phyloP scores from a whole-genome alignment of 35 echinoderm and acorn worm species.

The Patiria miniata region DNA sequence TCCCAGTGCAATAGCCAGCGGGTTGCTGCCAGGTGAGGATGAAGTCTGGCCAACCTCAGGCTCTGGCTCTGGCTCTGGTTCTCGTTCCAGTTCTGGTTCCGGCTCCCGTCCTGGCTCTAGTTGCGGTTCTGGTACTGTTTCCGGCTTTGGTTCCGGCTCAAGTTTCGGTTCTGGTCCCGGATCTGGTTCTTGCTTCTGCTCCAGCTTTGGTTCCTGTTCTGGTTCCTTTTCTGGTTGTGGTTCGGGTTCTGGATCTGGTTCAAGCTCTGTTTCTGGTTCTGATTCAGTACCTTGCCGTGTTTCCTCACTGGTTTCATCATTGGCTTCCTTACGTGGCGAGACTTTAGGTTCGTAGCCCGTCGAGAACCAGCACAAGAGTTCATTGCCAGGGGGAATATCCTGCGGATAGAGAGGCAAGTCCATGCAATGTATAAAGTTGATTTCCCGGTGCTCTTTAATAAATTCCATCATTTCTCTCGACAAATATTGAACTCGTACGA shows the following conservation, averaged over 20 bases:
- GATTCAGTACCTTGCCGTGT: too few species aligned
- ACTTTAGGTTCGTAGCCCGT: slow-evolving; percentile 40
- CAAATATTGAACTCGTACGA: too few species aligned
- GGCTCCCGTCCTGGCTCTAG: not conserved
- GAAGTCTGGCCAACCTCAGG: too few species aligned
- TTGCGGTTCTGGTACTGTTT: not conserved
- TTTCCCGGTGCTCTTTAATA: too few species aligned
- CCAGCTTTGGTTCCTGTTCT: not conserved
- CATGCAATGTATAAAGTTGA: too few species aligned
- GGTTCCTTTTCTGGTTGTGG: too few species aligned
- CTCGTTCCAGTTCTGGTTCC: too few species aligned
- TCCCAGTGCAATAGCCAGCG: not conserved
- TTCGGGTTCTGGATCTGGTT: not conserved
- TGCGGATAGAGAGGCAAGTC: slow-evolving; percentile 18
- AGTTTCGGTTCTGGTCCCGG: not conserved
- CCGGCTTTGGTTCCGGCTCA: slow-evolving; percentile 12
- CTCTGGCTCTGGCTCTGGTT: slow-evolving; percentile 22
- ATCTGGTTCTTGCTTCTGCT: slow-evolving; percentile 34
- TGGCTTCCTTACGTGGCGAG: not conserved
- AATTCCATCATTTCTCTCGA: too few species aligned
- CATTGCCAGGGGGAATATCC: slow-evolving; percentile 61
- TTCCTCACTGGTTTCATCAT: not conserved
- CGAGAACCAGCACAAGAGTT: slow-evolving; percentile 82
- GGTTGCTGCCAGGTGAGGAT: not conserved
- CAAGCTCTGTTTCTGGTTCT: not conserved